phyloP scores from a whole-genome alignment of 1,140 invertebrate species.

The Pinna nobilis region DNA sequence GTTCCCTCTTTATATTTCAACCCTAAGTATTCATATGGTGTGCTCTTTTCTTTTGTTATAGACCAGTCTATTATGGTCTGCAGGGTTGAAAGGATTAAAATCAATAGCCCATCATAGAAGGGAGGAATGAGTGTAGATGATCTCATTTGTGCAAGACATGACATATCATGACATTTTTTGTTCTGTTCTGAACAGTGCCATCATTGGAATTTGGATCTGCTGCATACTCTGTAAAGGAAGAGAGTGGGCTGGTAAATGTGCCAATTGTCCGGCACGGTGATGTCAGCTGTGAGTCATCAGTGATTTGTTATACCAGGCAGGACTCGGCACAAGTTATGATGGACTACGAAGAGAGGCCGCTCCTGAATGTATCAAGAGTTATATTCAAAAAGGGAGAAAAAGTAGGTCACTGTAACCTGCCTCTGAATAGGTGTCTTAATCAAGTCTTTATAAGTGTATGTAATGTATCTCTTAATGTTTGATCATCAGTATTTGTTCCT shows the following conservation, averaged over 20 bases:
- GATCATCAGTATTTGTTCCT: too few relatives aligned
- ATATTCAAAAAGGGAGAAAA: conserved; percentile 71
- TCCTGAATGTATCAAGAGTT: conserved; percentile 69
- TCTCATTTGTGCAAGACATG: too few relatives aligned
- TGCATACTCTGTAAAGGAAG: conserved; percentile 64
- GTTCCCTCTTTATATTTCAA: too few relatives aligned
- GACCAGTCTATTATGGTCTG: too few relatives aligned
- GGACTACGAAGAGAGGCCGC: conserved; percentile 69
- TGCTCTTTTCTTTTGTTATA: too few relatives aligned
- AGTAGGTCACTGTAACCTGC: conserved; percentile 39
- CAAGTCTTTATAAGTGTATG: too few relatives aligned
- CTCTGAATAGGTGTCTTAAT: too few relatives aligned
- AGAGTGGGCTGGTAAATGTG: conserved; percentile 57
- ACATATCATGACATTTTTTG: not conserved
- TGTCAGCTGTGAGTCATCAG: conserved; percentile 62
- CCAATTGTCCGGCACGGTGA: conserved; percentile 67
- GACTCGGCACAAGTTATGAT: conserved; percentile 64
- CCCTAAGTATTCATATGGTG: too few relatives aligned
- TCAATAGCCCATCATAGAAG: too few relatives aligned
- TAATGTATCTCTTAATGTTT: too few relatives aligned
- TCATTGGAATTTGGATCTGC: conserved; percentile 64
- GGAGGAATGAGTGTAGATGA: too few relatives aligned
- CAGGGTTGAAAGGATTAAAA: too few relatives aligned
- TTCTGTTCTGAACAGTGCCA: conserved; percentile 57
- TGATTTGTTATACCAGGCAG: conserved; percentile 72